Percentiles rank a stretch among this genome's conserved stretches.
Conservation (phyloP, 2,888 invertebrate genomes). For the Mayetiola destructor region DNA sequence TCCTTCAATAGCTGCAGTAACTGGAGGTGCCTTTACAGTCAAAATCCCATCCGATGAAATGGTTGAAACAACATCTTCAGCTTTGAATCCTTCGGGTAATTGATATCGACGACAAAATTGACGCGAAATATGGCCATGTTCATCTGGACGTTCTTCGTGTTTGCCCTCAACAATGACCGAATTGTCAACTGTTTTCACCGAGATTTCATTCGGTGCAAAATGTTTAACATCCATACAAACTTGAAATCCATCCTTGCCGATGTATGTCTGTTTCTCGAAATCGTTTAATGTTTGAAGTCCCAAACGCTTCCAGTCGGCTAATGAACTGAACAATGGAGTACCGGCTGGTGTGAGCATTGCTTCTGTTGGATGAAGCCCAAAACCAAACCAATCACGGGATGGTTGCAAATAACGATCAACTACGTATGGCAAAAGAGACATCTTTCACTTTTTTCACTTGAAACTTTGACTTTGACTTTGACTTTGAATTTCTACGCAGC, state of each 20-base stretch:
- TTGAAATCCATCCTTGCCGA: slow-evolving; percentile 52
- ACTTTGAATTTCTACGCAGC: background rate
- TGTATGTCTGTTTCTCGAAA: slow-evolving; percentile 16
- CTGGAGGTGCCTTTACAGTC: slow-evolving; percentile 52
- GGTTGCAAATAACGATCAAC: background rate
- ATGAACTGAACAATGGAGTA: background rate
- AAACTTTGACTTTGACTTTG: background rate
- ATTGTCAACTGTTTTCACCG: slow-evolving; percentile 51
- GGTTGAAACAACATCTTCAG: slow-evolving; percentile 55
- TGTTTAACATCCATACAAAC: slow-evolving; percentile 41
- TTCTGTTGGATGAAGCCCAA: background rate
- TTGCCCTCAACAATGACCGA: slow-evolving; percentile 52
- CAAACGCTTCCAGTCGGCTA: background rate
- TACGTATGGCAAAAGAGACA: background rate
- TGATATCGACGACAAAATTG: slow-evolving; percentile 61
- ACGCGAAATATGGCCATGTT: slow-evolving; percentile 61
- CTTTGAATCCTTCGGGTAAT: slow-evolving; percentile 51
- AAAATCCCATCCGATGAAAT: slow-evolving; percentile 70
- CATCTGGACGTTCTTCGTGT: slow-evolving; percentile 55
- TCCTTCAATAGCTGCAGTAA: slow-evolving; percentile 29
- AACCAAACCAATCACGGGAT: background rate
- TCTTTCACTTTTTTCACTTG: background rate
- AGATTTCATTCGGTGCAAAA: slow-evolving; percentile 42
- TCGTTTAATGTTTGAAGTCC: background rate
- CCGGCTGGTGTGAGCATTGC: background rate